phyloP scores from a whole-genome alignment of 1,140 invertebrate species.

The Drosophila hydei region DNA sequence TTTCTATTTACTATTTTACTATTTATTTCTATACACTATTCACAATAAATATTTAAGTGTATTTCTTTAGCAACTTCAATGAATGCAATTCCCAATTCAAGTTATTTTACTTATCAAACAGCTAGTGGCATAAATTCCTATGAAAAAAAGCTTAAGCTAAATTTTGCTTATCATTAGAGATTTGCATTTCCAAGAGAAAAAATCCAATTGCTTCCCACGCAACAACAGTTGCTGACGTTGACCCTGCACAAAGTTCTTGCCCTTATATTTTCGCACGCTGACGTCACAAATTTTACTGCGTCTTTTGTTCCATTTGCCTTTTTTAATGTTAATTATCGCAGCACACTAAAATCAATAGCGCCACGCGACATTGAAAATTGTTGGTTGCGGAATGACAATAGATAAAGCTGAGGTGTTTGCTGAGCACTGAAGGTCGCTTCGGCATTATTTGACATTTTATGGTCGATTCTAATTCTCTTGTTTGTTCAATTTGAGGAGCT shows the following conservation, averaged over 20 bases:
- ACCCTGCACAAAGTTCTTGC: not conserved
- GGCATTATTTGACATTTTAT: no score
- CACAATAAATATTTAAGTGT: no score
- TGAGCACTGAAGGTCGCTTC: not conserved
- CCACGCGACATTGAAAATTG: conserved; percentile 40
- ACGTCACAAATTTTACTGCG: conserved; percentile 71
- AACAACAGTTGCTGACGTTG: conserved; percentile 32
- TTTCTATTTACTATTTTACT: no score
- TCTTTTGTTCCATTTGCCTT: conserved; percentile 44
- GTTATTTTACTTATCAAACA: not conserved
- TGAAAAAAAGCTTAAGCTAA: no score
- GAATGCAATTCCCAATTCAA: not conserved
- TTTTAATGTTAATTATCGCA: conserved; percentile 64
- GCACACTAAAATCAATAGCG: conserved; percentile 64
- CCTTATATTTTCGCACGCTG: conserved; percentile 33
- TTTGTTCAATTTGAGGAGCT: not conserved
- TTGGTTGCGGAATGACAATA: no score
- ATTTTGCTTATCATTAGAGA: no score
- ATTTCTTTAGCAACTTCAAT: no score
- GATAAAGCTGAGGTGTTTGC: no score
- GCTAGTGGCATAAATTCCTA: no score
- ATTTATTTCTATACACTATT: no score
- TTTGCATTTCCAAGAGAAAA: not conserved
- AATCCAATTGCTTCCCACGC: conserved; percentile 19
- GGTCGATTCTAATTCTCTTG: conserved; percentile 1